These are phyloP conservation scores for Resseliella maxima DNA, from an alignment of 2,888 invertebrate species.

Conservation along the genomic window DNA sequence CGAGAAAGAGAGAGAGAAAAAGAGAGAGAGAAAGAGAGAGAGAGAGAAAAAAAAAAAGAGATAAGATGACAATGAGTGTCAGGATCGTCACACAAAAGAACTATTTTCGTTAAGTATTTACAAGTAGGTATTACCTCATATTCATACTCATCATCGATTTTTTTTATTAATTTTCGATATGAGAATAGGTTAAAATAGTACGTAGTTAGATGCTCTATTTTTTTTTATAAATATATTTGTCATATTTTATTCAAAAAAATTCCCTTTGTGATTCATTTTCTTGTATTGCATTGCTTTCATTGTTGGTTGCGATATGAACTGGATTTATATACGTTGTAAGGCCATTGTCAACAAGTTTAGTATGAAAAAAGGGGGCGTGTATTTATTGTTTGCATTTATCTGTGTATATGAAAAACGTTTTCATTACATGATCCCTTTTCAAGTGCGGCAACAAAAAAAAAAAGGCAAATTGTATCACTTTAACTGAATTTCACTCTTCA, in stretches of 20 bases:
- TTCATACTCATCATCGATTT: neutral
- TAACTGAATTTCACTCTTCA: conserved; percentile 51
- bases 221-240: neutral
- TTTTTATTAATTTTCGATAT: neutral
- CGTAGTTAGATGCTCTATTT: neutral
- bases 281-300: neutral
- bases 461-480: conserved; percentile 48
- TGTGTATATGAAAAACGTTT: neutral
- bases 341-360: conserved; percentile 40
- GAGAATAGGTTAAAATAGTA: neutral
- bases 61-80: conserved; percentile 45
- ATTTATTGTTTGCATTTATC: conserved; percentile 35
- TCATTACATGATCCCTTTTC: conserved; percentile 38
- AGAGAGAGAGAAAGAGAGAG: no score
- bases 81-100: conserved; percentile 18
- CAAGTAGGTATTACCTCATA: conserved; percentile 24
- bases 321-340: conserved; percentile 2
- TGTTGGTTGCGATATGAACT: neutral
- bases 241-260: conserved; percentile 15
- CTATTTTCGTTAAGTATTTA: neutral
- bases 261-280: neutral
- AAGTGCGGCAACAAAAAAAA: neutral
- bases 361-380: conserved; percentile 21
- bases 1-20: neutral
- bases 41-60: neutral